Base-by-base conservation (phyloP, 2,888 invertebrate genomes). In the Creontiades dilutus region DNA sequence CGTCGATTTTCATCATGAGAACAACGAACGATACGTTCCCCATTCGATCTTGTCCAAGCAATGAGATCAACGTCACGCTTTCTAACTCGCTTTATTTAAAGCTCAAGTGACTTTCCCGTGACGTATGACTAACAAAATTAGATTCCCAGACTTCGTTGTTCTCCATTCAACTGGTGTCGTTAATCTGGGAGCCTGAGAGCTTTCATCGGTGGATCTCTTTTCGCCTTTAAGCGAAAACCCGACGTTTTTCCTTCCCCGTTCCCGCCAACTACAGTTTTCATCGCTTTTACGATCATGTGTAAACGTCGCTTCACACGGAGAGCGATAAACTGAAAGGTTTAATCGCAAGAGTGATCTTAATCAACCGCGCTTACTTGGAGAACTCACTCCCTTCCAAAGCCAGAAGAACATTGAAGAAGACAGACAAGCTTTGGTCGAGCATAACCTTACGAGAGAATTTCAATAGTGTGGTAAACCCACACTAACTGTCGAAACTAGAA, bases 261-360 rank as follows among this genome's bases (percentile, higher is more conserved):
- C 61, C 7, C 61, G 11, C 52, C 11, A 12, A 52, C 52, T 14
- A 52, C 52, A 52, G 61, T 61, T 61, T 61, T 19, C 61, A 61
- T 19, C 16, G n/a, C 61, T 61, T 61, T 61, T 61, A 61, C 61
- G 61, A 61, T 61, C 61, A 61, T 61, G 16, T n/a, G 61, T 61
- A 61, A 61, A 61, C 61, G 61, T 61, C n/a, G 2, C 19, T 61
- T 61, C 61, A 61, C n/a, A 61, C 61, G n/a, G 3, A n/a, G 61
- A 7, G 52, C 37, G 7, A 37, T 37, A 37, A 37, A 37, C 37
- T 7, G 7, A 37, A 37, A 37, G 37, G 7, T 7, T 37, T 37
- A 7, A 37, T 7, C 7, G 37, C 37, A 37, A 7, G 37, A 37
- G 7, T 37, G 37, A 4, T 37, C 7, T 37, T 37, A n/a, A n/a